A percentile compares a stretch with the other conserved stretches of the same genome.
Evolutionary conservation across 2,113 vertebrate genomes (phyloP).

Genomic region (Hemiscyllium ocellatum): DNA sequence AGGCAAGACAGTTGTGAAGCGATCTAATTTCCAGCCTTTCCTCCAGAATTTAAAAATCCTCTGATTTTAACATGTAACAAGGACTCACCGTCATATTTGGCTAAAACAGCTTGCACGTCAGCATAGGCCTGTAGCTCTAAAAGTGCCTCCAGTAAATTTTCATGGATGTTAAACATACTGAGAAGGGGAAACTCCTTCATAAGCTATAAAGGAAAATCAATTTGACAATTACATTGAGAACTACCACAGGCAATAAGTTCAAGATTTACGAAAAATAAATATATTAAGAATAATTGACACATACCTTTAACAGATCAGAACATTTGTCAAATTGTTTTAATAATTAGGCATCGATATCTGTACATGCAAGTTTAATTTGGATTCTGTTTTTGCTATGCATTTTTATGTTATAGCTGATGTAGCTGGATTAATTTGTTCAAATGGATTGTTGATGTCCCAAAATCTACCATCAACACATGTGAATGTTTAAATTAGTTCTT

Average conservation of each 20-base stretch:
- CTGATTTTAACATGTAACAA: background rate
- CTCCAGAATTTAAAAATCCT: background rate
- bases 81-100: constrained; percentile 92
- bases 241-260: background rate
- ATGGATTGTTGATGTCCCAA: too few species aligned
- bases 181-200: constrained; percentile 99
- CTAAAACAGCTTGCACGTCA: constrained; percentile 93
- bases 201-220: constrained; percentile 68
- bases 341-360: background rate
- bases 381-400: background rate
- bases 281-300: background rate
- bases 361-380: background rate
- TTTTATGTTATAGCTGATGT: background rate
- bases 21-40: background rate
- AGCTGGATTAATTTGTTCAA: background rate
- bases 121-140: constrained; percentile 94
- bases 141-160: constrained; percentile 92
- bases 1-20: background rate
- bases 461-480: background rate
- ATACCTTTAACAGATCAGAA: background rate
- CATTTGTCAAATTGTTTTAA: background rate
- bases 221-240: background rate
- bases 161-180: constrained; percentile 98
- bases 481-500: background rate
- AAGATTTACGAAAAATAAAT: background rate